Conservation (phyloP, 2,888 invertebrate genomes). For the Ormyrus rosae region DNA sequence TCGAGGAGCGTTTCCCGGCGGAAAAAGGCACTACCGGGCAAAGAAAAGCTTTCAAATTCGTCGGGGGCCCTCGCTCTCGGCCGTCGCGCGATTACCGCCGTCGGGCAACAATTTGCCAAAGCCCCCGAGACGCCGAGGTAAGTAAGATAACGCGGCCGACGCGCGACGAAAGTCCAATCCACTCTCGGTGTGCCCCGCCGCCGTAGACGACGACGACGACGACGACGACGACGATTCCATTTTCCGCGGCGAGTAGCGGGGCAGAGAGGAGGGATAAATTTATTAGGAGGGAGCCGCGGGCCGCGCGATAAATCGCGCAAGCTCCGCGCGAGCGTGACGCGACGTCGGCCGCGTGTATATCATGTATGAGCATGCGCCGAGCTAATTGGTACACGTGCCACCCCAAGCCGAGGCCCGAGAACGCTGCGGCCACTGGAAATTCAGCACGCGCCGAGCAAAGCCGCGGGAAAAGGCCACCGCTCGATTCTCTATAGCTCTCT, state of each 20-base stretch:
- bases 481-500: too few species aligned
- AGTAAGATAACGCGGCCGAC: not conserved
- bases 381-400: not conserved
- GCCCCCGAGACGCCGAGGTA: too few species aligned
- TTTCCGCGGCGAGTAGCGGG: not conserved
- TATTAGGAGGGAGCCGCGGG: not conserved
- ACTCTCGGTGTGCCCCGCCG: not conserved
- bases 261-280: not conserved
- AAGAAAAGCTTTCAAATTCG: too few species aligned
- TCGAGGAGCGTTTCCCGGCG: too few species aligned
- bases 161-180: not conserved
- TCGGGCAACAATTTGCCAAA: conserved; percentile 1
- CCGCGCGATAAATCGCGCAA: conserved; percentile 2
- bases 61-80: too few species aligned
- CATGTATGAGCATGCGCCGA: not conserved
- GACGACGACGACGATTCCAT: not conserved
- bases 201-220: not conserved
- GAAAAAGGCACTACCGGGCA: too few species aligned
- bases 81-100: not conserved
- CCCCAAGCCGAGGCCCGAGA: not conserved
- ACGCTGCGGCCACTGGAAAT: too few species aligned
- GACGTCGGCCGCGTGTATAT: conserved; percentile 1
- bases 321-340: not conserved
- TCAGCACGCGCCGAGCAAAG: too few species aligned
- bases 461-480: too few species aligned